These are phyloP conservation scores for Alectoris magna DNA, from an alignment of 2,797 vertebrate species.

Conservation along the genomic window DNA sequence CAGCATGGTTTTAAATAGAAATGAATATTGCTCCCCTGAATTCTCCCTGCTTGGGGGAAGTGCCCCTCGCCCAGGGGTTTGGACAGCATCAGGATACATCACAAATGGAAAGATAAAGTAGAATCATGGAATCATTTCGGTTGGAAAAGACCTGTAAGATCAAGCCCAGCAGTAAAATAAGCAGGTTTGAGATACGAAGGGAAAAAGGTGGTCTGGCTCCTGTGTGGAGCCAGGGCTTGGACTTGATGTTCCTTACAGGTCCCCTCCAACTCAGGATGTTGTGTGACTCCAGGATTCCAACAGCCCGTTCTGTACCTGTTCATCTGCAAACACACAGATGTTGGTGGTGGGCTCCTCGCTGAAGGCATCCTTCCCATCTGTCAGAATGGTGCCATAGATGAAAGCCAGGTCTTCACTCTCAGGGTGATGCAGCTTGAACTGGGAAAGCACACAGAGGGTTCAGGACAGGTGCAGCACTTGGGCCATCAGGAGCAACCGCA, in stretches of 20 bases:
- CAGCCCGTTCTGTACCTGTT: conserved; percentile 83
- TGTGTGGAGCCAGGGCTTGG: too few species aligned
- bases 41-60: neutral
- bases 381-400: conserved; percentile 95
- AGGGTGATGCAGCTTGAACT: conserved; percentile 92
- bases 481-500: accelerated
- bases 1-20: neutral
- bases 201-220: neutral
- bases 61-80: neutral
- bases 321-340: conserved; percentile 94
- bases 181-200: neutral
- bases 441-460: neutral
- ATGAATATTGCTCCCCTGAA: neutral
- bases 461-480: accelerated
- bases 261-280: too few species aligned
- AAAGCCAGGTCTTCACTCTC: conserved; percentile 91
- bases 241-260: too few species aligned
- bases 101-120: neutral
- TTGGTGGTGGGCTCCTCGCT: conserved; percentile 89
- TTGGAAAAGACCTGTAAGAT: neutral
- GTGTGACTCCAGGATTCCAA: neutral
- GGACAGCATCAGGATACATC: neutral
- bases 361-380: conserved; percentile 90
- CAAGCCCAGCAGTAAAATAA: neutral
- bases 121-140: neutral